phyloP scores from a whole-genome alignment of 1,140 invertebrate species.

The Diorhabda sublineata region DNA sequence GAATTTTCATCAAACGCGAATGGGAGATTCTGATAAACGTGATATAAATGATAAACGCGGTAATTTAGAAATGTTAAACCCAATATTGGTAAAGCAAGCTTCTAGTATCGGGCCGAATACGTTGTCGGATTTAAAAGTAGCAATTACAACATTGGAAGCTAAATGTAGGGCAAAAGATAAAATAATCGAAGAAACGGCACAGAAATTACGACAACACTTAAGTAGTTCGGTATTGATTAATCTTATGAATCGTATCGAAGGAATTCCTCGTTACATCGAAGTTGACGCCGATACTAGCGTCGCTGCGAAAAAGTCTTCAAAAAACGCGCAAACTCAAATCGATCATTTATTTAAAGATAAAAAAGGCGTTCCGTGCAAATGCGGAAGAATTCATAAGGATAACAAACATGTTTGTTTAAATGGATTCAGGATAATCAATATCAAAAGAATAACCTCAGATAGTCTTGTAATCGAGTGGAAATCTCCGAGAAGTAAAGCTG shows the following conservation, averaged over 20 bases:
- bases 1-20: not conserved
- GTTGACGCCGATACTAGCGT: too few species aligned
- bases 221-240: not conserved
- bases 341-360: not conserved
- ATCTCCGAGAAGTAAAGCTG: not conserved
- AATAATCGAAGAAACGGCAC: too few species aligned
- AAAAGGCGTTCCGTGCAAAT: not conserved
- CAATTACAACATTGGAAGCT: not conserved
- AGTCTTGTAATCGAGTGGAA: not conserved
- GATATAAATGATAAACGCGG: too few species aligned
- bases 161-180: not conserved
- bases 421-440: not conserved
- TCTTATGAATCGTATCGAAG: not conserved
- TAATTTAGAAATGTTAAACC: not conserved
- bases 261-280: too few species aligned
- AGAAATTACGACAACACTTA: too few species aligned
- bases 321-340: not conserved
- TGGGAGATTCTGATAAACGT: too few species aligned
- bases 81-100: not conserved
- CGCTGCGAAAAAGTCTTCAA: not conserved
- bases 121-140: not conserved
- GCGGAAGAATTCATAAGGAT: not conserved
- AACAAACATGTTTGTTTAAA: not conserved
- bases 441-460: not conserved
- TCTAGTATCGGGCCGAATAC: too few species aligned